Conservation (phyloP, 2,888 invertebrate species). For the Tricholauxania praeusta region DNA sequence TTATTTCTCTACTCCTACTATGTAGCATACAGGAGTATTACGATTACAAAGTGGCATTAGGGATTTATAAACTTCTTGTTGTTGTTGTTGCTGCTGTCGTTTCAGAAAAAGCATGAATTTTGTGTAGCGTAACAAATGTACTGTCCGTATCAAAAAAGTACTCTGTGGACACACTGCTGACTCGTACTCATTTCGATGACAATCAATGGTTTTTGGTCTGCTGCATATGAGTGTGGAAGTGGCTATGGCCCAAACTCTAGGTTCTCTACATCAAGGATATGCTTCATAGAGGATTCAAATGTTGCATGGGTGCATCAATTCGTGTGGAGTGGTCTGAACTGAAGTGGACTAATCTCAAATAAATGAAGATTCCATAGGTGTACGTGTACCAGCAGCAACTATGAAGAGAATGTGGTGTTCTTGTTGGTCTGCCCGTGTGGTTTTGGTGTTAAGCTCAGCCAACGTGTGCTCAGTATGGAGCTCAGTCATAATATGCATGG, state of each 20-base stretch:
- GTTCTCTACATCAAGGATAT: conserved; percentile 48
- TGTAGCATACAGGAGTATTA: not conserved
- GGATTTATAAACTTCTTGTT: conserved; percentile 30
- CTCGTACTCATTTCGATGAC: conserved; percentile 58
- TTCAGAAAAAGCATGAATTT: conserved; percentile 30
- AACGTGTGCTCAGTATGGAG: too few relatives aligned
- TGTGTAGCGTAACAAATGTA: conserved; percentile 40
- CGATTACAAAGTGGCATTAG: conserved; percentile 37
- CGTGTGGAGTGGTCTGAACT: conserved; percentile 24
- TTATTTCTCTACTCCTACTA: conserved; percentile 4
- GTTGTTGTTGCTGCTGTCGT: conserved; percentile 11
- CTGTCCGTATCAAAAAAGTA: conserved; percentile 11
- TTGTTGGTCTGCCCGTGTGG: not conserved
- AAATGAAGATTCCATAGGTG: conserved; percentile 63
- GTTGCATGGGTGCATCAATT: conserved; percentile 43
- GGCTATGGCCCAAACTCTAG: not conserved
- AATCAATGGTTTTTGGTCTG: conserved; percentile 67
- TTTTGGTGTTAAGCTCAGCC: too few relatives aligned
- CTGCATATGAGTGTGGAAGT: conserved; percentile 51
- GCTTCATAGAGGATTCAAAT: conserved; percentile 66
- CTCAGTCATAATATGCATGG: not conserved
- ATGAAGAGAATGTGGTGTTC: not conserved
- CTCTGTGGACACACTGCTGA: not conserved
- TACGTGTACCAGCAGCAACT: conserved; percentile 44
- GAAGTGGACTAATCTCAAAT: conserved; percentile 58